Percentiles rank a stretch among this genome's conserved stretches.
Evolutionary conservation across 1,140 invertebrate genomes (phyloP).

Genomic region (Dendroctonus valens): DNA sequence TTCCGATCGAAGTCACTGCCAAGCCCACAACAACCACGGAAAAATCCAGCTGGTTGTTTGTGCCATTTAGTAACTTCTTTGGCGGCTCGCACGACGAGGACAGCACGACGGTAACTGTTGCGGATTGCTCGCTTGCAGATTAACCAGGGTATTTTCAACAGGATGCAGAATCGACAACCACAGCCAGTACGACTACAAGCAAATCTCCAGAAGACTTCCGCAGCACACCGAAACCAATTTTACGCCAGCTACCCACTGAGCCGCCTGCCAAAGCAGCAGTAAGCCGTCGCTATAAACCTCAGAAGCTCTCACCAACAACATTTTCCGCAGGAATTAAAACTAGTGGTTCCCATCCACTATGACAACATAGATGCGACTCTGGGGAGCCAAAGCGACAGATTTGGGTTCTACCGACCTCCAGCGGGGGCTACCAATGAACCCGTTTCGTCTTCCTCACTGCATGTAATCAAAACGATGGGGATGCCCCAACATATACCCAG

Average conservation of each 20-base stretch:
- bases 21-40: slow-evolving; percentile 24
- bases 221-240: background rate
- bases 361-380: slow-evolving; percentile 29
- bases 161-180: background rate
- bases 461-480: slow-evolving; percentile 43
- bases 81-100: slow-evolving; percentile 24
- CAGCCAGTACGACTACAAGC: background rate
- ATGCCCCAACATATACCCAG: slow-evolving; percentile 35
- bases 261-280: background rate
- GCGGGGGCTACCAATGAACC: slow-evolving; percentile 37
- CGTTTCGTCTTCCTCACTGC: slow-evolving; percentile 42
- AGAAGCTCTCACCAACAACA: background rate
- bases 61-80: slow-evolving; percentile 26
- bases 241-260: background rate
- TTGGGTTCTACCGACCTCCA: slow-evolving; percentile 40
- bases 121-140: background rate
- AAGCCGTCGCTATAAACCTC: background rate
- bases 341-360: slow-evolving; percentile 45
- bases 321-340: slow-evolving; percentile 41
- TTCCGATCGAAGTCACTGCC: background rate
- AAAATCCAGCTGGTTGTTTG: slow-evolving; percentile 29
- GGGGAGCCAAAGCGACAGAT: slow-evolving; percentile 33
- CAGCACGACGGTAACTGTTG: slow-evolving; percentile 20
- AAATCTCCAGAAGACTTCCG: no score
- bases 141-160: background rate